phyloP scores from a whole-genome alignment of 1,140 invertebrate species.

The Stegodyphus dumicola region DNA sequence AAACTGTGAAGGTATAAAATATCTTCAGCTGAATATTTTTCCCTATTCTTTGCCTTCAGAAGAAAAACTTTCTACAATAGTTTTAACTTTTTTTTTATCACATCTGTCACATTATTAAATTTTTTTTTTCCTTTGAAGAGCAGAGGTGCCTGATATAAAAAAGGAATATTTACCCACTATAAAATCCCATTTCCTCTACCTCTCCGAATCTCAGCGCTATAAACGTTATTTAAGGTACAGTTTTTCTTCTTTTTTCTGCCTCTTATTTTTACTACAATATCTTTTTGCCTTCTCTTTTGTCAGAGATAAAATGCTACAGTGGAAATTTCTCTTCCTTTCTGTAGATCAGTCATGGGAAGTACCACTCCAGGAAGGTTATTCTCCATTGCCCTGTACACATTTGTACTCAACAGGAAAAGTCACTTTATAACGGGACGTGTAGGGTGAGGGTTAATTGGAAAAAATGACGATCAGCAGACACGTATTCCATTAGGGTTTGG shows the following conservation, averaged over 20 bases:
- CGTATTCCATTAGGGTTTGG: too few species aligned
- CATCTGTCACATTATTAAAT: too few species aligned
- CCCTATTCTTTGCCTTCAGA: too few species aligned
- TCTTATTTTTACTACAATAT: not conserved
- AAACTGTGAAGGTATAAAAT: too few species aligned
- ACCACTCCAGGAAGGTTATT: too few species aligned
- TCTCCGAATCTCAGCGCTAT: not conserved
- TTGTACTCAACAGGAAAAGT: conserved; percentile 20
- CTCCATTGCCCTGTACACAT: too few species aligned
- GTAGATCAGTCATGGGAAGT: not conserved
- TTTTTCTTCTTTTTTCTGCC: conserved; percentile 10
- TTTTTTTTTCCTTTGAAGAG: too few species aligned
- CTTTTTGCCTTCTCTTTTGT: not conserved
- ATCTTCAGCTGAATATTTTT: too few species aligned
- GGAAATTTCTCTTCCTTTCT: conserved; percentile 38
- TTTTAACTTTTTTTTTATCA: too few species aligned
- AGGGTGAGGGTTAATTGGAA: conserved; percentile 24
- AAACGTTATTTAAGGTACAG: not conserved
- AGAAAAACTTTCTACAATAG: too few species aligned
- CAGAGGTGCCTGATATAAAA: not conserved
- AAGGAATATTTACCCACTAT: conserved; percentile 10
- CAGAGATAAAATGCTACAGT: conserved; percentile 14
- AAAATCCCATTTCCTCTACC: conserved; percentile 28
- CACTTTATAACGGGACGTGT: conserved; percentile 9
- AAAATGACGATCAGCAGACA: too few species aligned